These are phyloP conservation scores for Darwinula stevensoni DNA, from an alignment of 2,888 invertebrate genomes.

Conservation along the genomic window DNA sequence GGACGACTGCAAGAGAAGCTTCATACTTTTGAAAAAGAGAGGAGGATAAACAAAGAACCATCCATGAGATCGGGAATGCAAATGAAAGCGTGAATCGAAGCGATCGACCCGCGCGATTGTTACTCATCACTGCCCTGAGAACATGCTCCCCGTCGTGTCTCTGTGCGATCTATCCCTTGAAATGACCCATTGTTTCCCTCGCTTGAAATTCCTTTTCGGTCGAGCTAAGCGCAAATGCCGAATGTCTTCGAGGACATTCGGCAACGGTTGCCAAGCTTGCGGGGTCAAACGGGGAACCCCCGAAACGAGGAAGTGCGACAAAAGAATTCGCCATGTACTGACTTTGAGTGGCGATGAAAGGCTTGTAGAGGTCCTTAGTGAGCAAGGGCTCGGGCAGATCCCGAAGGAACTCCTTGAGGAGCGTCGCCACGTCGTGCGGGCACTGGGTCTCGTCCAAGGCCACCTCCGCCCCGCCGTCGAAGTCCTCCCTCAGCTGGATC, in stretches of 20 bases:
- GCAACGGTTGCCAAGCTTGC: too few relatives aligned
- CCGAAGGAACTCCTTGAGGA: conserved; percentile 71
- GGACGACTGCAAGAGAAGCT: neutral
- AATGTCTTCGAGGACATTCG: too few relatives aligned
- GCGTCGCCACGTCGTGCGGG: conserved; percentile 73
- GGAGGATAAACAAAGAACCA: neutral
- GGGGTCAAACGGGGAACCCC: too few relatives aligned
- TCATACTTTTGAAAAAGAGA: conserved; percentile 1
- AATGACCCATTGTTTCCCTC: too few relatives aligned
- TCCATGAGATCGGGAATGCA: neutral
- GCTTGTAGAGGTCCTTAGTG: conserved; percentile 57
- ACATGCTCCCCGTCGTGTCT: too few relatives aligned
- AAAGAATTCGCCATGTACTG: conserved; percentile 16
- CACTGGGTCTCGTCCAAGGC: conserved; percentile 48
- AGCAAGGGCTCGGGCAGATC: conserved; percentile 75
- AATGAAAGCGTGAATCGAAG: neutral
- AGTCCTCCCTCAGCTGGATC: conserved; percentile 50
- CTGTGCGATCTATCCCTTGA: too few relatives aligned
- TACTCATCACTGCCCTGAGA: too few relatives aligned
- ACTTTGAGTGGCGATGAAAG: conserved; percentile 77
- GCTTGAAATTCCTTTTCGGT: too few relatives aligned
- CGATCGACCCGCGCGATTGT: neutral
- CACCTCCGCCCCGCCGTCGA: conserved; percentile 37
- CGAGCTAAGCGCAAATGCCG: too few relatives aligned
- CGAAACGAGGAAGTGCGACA: neutral